These are phyloP conservation scores for Drosophila sucinea DNA, from an alignment of 1,140 invertebrate genomes.

Conservation along the genomic window DNA sequence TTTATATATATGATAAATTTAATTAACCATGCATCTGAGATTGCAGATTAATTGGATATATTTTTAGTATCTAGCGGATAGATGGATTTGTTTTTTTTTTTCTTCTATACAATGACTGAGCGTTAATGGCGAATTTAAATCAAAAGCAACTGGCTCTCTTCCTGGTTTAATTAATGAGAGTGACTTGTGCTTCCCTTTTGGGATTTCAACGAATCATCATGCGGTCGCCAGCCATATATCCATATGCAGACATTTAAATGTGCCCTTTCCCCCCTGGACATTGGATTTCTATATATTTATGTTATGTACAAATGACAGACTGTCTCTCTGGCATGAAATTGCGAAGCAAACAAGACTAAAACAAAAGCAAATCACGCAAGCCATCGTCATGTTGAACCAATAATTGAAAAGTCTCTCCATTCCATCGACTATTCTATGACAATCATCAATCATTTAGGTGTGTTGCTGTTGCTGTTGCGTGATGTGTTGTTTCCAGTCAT, in stretches of 20 bases:
- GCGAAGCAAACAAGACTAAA: conserved; percentile 45
- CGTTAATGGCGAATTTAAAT: conserved; percentile 33
- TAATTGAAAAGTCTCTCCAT: conserved; percentile 61
- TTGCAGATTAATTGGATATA: background rate
- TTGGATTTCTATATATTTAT: conserved; percentile 37
- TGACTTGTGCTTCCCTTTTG: conserved; percentile 59
- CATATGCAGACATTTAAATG: conserved; percentile 17
- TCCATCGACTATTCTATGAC: conserved; percentile 38
- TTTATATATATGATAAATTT: too few relatives aligned
- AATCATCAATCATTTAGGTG: conserved; percentile 75
- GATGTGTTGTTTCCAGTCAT: conserved; percentile 1
- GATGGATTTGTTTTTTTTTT: background rate
- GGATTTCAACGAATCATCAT: conserved; percentile 62
- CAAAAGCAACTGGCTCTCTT: conserved; percentile 28
- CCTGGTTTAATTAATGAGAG: conserved; percentile 72
- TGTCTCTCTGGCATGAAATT: conserved; percentile 43
- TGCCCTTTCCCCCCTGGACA: conserved; percentile 26
- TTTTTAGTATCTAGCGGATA: background rate
- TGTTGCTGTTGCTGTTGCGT: conserved; percentile 36
- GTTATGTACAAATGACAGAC: conserved; percentile 54
- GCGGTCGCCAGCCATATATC: conserved; percentile 31
- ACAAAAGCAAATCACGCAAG: conserved; percentile 67
- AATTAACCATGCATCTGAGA: too few relatives aligned
- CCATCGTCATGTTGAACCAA: conserved; percentile 56
- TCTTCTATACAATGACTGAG: conserved; percentile 30